Evolutionary conservation across 2,113 vertebrate species (phyloP).

Genomic region (Scomber scombrus): DNA sequence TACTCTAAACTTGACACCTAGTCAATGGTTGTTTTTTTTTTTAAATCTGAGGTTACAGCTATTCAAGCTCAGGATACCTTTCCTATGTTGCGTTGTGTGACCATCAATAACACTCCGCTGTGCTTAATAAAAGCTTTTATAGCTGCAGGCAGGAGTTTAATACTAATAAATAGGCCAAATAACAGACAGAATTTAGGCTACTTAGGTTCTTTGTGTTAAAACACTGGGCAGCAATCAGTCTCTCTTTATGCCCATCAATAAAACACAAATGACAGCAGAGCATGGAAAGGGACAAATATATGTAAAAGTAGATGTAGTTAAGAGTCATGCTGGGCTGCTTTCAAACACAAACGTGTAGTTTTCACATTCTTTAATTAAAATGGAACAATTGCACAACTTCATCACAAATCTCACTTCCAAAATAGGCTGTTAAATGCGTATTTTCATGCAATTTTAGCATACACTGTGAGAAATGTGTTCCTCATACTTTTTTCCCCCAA

Average conservation of each 20-base stretch:
- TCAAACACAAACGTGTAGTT: neutral
- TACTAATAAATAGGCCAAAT: neutral
- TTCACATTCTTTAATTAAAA: neutral
- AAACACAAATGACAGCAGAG: neutral
- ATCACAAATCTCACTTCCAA: neutral
- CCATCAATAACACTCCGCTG: neutral
- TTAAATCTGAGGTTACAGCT: neutral
- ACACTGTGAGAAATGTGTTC: no score
- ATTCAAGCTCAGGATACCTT: neutral
- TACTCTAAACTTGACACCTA: neutral
- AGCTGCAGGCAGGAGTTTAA: neutral
- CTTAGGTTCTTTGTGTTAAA: slow-evolving; percentile 11
- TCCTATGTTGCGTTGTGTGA: slow-evolving; percentile 4
- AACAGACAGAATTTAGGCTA: neutral
- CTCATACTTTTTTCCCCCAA: no score
- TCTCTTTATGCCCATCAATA: neutral
- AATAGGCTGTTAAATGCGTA: neutral
- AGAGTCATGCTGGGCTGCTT: neutral
- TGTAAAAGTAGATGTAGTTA: neutral
- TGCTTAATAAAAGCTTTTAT: slow-evolving; percentile 22
- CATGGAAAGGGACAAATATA: neutral
- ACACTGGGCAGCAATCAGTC: neutral
- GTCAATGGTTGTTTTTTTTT: neutral
- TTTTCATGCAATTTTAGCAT: neutral
- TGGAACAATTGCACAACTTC: neutral